Evolutionary conservation across 2,888 invertebrate genomes (phyloP).

Genomic region (Nowickia ferox): DNA sequence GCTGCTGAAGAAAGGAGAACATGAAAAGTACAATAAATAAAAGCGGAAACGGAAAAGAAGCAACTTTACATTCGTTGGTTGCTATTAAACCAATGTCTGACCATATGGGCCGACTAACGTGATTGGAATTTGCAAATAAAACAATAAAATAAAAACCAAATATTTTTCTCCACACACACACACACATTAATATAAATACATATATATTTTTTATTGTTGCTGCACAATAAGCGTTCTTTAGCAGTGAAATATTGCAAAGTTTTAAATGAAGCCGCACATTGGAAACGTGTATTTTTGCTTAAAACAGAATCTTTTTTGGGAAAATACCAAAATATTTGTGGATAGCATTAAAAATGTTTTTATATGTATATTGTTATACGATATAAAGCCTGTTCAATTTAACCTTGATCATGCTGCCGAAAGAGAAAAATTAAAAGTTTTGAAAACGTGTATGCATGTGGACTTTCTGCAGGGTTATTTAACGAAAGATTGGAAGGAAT

Average conservation of each 20-base stretch:
- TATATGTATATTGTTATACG: slow-evolving; percentile 1
- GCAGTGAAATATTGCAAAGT: slow-evolving; percentile 58
- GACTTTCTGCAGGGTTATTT: neutral
- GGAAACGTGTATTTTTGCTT: slow-evolving; percentile 28
- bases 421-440: neutral
- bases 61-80: slow-evolving; percentile 67
- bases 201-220: neutral
- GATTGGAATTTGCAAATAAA: slow-evolving; percentile 62
- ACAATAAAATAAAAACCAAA: slow-evolving; percentile 38
- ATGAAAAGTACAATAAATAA: slow-evolving; percentile 51
- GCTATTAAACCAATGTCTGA: slow-evolving; percentile 67
- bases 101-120: slow-evolving; percentile 69
- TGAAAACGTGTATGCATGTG: neutral
- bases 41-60: slow-evolving; percentile 64
- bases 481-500: neutral
- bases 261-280: slow-evolving; percentile 52
- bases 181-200: neutral
- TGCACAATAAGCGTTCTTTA: slow-evolving; percentile 34
- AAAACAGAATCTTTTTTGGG: slow-evolving; percentile 32
- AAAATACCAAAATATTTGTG: slow-evolving; percentile 28
- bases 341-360: slow-evolving; percentile 37
- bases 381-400: slow-evolving; percentile 30
- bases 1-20: slow-evolving; percentile 23
- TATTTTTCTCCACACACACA: neutral
- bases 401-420: slow-evolving; percentile 46